phyloP scores from a whole-genome alignment of 2,888 invertebrate species.

The Ligdia adustata region DNA sequence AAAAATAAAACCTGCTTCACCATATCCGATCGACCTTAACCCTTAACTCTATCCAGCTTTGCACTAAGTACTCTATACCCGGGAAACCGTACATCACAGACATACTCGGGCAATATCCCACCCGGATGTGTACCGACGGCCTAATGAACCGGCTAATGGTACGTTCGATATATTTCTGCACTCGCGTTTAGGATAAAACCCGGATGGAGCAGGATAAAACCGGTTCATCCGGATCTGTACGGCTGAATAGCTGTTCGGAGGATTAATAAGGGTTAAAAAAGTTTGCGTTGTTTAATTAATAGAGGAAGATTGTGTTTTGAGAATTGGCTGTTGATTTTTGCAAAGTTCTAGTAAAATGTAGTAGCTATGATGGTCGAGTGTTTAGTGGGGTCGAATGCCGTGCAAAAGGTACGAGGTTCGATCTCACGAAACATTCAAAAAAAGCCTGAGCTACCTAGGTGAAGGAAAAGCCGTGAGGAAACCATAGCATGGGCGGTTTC shows the following conservation, averaged over 20 bases:
- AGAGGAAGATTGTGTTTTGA: not conserved
- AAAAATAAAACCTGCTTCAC: too few species aligned
- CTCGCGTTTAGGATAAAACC: constrained; percentile 33
- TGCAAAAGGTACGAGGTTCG: too few species aligned
- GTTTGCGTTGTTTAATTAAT: constrained; percentile 3
- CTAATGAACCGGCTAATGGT: constrained; percentile 44
- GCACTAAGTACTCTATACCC: constrained; percentile 6
- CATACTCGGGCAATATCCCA: constrained; percentile 35
- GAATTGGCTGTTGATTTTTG: too few species aligned
- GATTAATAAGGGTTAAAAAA: constrained; percentile 16
- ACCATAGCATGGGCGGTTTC: too few species aligned
- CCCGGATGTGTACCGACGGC: constrained; percentile 38
- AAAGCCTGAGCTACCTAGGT: too few species aligned
- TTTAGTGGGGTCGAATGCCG: too few species aligned
- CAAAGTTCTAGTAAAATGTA: too few species aligned
- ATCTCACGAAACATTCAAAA: too few species aligned
- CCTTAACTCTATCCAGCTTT: constrained; percentile 3
- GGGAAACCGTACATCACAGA: constrained; percentile 31
- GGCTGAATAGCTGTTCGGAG: constrained; percentile 10
- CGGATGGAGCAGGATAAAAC: constrained; percentile 23
- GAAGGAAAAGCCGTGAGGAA: too few species aligned
- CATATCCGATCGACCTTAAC: too few species aligned
- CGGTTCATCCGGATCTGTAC: constrained; percentile 15
- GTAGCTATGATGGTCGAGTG: too few species aligned
- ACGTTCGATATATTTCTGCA: constrained; percentile 34